Evolutionary conservation across 2,113 vertebrate species (phyloP), one percentile per base, ranked within the genome.

Genomic region (Diglossa brunneiventris): DNA sequence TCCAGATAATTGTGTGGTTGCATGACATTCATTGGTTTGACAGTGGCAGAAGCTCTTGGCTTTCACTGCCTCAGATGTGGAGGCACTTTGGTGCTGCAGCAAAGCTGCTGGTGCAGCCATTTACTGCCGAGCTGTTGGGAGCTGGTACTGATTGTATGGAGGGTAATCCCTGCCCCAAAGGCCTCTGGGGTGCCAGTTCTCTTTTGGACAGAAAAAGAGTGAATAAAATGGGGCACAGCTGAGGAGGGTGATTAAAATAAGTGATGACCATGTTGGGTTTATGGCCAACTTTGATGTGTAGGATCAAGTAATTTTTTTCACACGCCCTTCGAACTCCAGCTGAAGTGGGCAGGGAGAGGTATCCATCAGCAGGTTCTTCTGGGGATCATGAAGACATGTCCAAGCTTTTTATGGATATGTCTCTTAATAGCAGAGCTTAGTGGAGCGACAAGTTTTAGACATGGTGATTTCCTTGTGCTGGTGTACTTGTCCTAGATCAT

Each of bases 81-180:
- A 56, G 55, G 19, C 13, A 4, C 16, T 88, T 85, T 8, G 56
- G 76, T 69, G 55, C 33, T 56, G 1, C 24, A 30, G 4, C 18
- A 44, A 79, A 59, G 13, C 27, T 56, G 28, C 28, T 1, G 4
- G 62, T n/a, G 47, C 30, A 46, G 55, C 53, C 3, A 1, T n/a
- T 75, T 59, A 14, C 42, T 81, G 2, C 37, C 35, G 75, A 33
- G 41, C 8, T 6, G 16, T 13, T 74, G 44, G 67, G 67, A 75
- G 56, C 5, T 1, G 3, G 24, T 61, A 5, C 0, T 8, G 42
- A 1, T 4, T 3, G 22, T 27, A 3, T 2, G 28, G 61, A 39
- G 20, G 49, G 28, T 42, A 37, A 26, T 28, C 47, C 21, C 46
- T 73, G 16, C 26, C 33, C 47, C 18, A n/a, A 7, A 62, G 35